Evolutionary conservation across 1,140 invertebrate species (phyloP), one percentile per base, ranked within the genome.

Genomic region (Sogatella furcifera): DNA sequence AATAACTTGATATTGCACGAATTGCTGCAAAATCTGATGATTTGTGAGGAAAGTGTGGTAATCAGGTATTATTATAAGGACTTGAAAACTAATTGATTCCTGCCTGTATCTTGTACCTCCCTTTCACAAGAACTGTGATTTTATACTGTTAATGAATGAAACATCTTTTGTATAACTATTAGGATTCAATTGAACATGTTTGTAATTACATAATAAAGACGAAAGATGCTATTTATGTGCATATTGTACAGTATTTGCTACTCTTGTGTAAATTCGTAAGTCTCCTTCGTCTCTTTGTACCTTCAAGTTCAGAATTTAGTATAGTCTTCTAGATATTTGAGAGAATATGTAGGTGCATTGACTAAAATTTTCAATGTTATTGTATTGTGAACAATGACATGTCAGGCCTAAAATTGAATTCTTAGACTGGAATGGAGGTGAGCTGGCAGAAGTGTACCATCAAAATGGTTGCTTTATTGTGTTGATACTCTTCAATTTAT

Each of bases 231-330:
- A 57, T 44, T 46, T 61, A 62, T 61, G 59, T 64, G 28, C 21
- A 65, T 63, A 57, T 55, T 65, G 64, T 65, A 63, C 55, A 65
- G 61, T 52, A 61, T 63, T 63, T 64, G 55, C 55, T 62, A 64
- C 59, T 61, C 49, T 63, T 63, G 38, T 60, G 53, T 63, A 60
- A 41, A 60, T 58, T 15, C 44, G 43, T 55, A 55, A 56, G 21
- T 38, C 21, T 49, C 21, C 46, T 49, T 49, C 21, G 17, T 49
- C 46, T 19, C 15, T 49, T 49, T 49, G 15, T 49, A 49, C 46
- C 46, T 49, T 49, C 46, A 17, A 49, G 15, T 49, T 49, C 15
- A 8, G 46, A 49, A 38, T 49, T 49, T 49, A 49, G 46, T 17
- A 17, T 49, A 49, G 46, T 49, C 46, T 49, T 49, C 21, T 49